Evolutionary conservation across 1,140 invertebrate species (phyloP), one percentile per base, ranked within the genome.

Genomic region (Bombus fervidus): DNA sequence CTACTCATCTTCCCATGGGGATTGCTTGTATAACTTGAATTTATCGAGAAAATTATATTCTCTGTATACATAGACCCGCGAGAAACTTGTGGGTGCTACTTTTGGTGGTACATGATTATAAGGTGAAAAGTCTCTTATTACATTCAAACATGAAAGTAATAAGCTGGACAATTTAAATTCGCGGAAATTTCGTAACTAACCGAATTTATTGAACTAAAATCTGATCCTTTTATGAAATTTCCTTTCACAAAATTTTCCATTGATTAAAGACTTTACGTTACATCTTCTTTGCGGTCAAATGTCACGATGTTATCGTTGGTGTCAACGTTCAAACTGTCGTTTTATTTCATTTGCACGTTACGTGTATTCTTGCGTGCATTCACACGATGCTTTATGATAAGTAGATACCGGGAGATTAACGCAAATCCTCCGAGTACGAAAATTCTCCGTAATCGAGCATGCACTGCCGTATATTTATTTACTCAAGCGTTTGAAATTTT

Each of bases 1-100:
- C 59, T 28, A 22, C 39, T n/a, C 28, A 10, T n/a, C 68, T 34
- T 66, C 53, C 66, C 31, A 39, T 37, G 39, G 82, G 88, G 47
- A 90, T 90, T 90, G 83, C 89, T 81, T 43, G 75, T 81, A 66
- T 81, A 90, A 88, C 84, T 90, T 83, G 64, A 81, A 82, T 91
- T 87, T 90, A 91, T 90, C 81, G 81, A 69, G 81, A 86, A 90
- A 91, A 87, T 91, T 90, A 91, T 91, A 88, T 90, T 79, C 74
- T 81, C 74, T 84, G 84, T 85, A 90, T 85, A 82, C 79, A 83
- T 53, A 88, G 81, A 57, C 53, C 69, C 81, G 68, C 59, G 89
- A 86, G 86, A 79, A 87, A 87, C 81, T 82, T 76, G 83, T 79
- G 83, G 80, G 64, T 78, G 39, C 57, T 84, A 73, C 79, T 87